Evolutionary conservation across 1,140 invertebrate species (phyloP), one percentile per base, ranked within the genome.

Genomic region (Drosophila arizonae): DNA sequence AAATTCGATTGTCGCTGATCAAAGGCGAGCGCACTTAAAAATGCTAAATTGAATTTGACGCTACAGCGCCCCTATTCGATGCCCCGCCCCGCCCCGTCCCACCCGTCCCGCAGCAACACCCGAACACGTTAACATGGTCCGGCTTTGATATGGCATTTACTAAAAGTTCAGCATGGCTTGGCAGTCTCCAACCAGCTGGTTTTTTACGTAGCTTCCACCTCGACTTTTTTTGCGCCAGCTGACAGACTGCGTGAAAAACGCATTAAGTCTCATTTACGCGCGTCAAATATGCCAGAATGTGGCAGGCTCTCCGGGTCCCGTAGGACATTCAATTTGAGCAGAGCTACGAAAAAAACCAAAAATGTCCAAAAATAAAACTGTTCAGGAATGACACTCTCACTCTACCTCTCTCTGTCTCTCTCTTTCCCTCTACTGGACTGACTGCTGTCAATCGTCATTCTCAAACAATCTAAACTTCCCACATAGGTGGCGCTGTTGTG

Each of bases 31-130:
- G 89, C 90, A 90, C 90, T 90, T 90, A 90, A 90, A 90, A 90
- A 90, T 90, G 81, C 90, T 90, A 90, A 90, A 90, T 90, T 90
- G 73, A 90, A 90, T 90, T 90, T 90, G 90, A 84, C 81, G 90
- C 81, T 81, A 86, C 86, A 88, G 79, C 74, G 73, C 79, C 68
- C 76, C 43, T 50, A 54, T 52, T 73, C 63, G n/a, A 11, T 54
- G 57, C 28, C 57, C 41, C n/a, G n/a, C 51, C 51, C 17, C 45
- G 30, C 51, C 57, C 41, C n/a, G n/a, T 45, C 51, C 17, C 45
- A 24, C 51, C 17, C 17, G 17, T 17, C 17, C 17, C 17, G 17
- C 1, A 17, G 17, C 17, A 17, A 17, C 1, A 24, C 21, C 21
- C 21, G 1, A 2, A 41, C 55, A 72, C 70, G 56, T 63, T 50